phyloP scores from a whole-genome alignment of 2,797 vertebrate species.

The Diglossa cyanea region DNA sequence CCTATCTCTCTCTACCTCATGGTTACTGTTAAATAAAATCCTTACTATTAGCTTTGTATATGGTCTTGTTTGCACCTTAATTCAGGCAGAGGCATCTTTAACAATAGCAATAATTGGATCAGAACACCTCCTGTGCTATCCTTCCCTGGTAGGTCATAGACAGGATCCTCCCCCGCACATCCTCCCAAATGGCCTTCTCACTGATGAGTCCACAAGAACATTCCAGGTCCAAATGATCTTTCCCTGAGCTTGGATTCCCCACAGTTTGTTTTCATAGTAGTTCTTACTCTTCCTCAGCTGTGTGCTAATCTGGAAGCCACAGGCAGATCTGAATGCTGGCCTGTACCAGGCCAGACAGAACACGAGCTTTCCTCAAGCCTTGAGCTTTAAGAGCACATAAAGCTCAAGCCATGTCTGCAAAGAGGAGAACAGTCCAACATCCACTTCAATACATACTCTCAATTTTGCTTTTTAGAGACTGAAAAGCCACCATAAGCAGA shows the following conservation, averaged over 20 bases:
- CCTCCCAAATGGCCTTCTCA: neutral
- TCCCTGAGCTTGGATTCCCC: neutral
- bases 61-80: neutral
- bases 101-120: rapidly evolving
- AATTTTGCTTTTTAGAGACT: neutral
- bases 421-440: neutral
- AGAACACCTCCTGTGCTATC: neutral
- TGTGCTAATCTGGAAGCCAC: rapidly evolving
- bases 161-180: neutral
- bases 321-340: neutral
- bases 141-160: neutral
- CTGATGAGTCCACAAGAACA: neutral
- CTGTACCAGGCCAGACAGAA: neutral
- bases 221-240: neutral
- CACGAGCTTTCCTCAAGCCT: neutral
- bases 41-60: neutral
- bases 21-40: neutral
- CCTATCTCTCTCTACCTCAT: neutral
- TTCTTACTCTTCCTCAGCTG: neutral
- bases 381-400: neutral
- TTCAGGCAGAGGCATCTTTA: neutral
- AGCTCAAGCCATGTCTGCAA: neutral
- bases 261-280: neutral
- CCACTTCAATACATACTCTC: neutral
- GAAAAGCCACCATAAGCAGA: neutral